A percentile compares a stretch with the other conserved stretches of the same genome.
These are phyloP conservation scores for Manis crassicaudata DNA, from an alignment of 2,797 vertebrate genomes.

Conservation along the genomic window DNA sequence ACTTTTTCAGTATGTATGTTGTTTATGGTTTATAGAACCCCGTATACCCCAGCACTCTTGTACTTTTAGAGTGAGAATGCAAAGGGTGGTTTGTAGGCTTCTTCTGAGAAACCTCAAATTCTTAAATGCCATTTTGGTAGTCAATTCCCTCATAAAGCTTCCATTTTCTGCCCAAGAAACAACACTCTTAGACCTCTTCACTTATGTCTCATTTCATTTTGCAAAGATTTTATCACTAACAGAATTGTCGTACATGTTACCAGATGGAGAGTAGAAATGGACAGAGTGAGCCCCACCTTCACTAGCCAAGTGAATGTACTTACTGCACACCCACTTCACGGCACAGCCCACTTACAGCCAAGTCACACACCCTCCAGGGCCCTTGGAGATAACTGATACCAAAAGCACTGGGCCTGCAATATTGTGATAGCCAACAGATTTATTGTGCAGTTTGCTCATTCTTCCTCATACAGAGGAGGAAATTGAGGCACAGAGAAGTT, in stretches of 20 bases:
- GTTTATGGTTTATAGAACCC: not conserved
- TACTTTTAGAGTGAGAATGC: not conserved
- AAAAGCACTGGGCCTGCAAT: not conserved
- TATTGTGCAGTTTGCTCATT: not conserved
- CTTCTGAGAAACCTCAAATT: conserved; percentile 25
- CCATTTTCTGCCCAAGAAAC: not conserved
- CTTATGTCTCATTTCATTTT: not conserved
- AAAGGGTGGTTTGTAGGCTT: not conserved
- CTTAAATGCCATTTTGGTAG: not conserved
- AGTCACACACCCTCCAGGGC: not conserved
- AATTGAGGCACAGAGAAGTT: not conserved
- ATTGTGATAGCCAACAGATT: not conserved
- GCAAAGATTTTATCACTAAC: not conserved
- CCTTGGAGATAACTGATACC: not conserved
- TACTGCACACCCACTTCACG: not conserved
- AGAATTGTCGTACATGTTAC: not conserved
- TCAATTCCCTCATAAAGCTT: not conserved
- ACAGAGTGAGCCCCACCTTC: not conserved
- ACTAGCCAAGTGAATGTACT: not conserved
- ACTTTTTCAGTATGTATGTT: not conserved
- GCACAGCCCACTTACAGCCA: not conserved
- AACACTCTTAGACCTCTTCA: not conserved
- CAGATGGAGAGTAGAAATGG: not conserved
- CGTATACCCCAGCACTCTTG: not conserved
- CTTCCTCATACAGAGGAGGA: not conserved